Percentiles rank a stretch among this genome's conserved stretches.
These are phyloP conservation scores for Spea multiplicata DNA, from an alignment of 2,113 vertebrate species.

Conservation along the genomic window DNA sequence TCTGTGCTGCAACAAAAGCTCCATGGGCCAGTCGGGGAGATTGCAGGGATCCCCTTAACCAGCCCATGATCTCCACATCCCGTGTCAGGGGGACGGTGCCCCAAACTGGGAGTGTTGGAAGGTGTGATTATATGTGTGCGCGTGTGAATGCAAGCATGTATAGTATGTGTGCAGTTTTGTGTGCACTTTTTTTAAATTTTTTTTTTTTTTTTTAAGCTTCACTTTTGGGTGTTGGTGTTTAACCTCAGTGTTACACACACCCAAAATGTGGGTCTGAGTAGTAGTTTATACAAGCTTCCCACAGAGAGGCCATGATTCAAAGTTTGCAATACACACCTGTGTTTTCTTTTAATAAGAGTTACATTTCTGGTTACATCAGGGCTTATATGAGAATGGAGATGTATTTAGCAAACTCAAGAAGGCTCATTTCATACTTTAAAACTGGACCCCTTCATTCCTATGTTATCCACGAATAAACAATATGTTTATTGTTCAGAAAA, in stretches of 20 bases:
- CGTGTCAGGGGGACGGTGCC: too few species aligned
- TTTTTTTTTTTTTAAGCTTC: neutral
- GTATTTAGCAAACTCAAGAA: too few species aligned
- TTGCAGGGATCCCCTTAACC: too few species aligned
- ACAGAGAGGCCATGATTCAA: neutral
- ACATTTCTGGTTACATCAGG: neutral
- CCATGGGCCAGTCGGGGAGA: too few species aligned
- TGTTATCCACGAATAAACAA: too few species aligned
- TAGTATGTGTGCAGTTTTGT: neutral
- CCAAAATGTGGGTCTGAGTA: neutral
- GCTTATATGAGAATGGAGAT: neutral
- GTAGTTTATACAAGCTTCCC: slow-evolving; percentile 1
- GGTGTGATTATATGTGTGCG: slow-evolving; percentile 1
- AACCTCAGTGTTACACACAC: slow-evolving; percentile 9
- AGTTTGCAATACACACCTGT: slow-evolving; percentile 2
- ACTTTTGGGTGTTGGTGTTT: neutral
- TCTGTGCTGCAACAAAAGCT: too few species aligned
- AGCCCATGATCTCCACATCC: too few species aligned
- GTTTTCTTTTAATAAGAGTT: slow-evolving; percentile 23
- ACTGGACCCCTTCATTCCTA: too few species aligned
- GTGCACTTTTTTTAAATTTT: too few species aligned
- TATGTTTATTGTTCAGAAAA: neutral
- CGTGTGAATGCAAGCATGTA: neutral
- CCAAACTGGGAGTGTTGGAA: too few species aligned
- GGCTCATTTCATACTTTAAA: too few species aligned